A percentile compares a stretch with the other conserved stretches of the same genome.
Conservation (phyloP, 2,888 invertebrate genomes). For the Agonum fuliginosum region DNA sequence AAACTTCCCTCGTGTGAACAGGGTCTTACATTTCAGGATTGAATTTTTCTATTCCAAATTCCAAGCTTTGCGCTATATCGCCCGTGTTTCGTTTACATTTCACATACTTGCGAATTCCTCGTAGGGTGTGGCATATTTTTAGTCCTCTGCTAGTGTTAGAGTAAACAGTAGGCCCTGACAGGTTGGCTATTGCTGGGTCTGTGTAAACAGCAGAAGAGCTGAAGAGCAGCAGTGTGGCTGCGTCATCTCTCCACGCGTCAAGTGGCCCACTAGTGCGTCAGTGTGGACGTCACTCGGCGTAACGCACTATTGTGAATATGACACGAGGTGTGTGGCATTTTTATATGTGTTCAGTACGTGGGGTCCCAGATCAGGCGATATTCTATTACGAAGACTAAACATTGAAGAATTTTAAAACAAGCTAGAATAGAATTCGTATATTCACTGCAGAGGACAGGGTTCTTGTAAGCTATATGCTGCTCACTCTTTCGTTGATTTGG, state of each 20-base stretch:
- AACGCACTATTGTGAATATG: conserved; percentile 16
- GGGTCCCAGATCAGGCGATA: neutral
- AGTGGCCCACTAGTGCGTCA: conserved; percentile 35
- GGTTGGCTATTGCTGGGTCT: conserved; percentile 10
- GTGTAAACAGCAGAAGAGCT: conserved; percentile 9
- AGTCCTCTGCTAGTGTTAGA: conserved; percentile 7
- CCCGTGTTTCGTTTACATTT: neutral
- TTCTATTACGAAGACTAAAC: too few species aligned
- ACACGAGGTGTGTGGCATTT: conserved; percentile 26
- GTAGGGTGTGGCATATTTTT: neutral
- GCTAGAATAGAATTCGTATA: too few species aligned
- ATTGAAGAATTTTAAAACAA: too few species aligned
- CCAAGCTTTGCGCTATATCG: too few species aligned
- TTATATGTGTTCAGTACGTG: neutral
- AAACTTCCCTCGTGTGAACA: too few species aligned
- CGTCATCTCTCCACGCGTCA: conserved; percentile 16
- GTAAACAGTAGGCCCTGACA: conserved; percentile 16
- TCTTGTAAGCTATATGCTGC: too few species aligned
- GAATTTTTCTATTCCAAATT: too few species aligned
- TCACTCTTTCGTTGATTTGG: too few species aligned
- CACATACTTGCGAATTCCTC: neutral
- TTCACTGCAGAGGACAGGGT: too few species aligned
- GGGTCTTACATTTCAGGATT: too few species aligned
- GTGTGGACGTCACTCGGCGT: too few species aligned
- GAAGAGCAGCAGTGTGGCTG: conserved; percentile 8